phyloP scores from a whole-genome alignment of 35 echinoderm and acorn worm species.

The Ophioderma brevispina region DNA sequence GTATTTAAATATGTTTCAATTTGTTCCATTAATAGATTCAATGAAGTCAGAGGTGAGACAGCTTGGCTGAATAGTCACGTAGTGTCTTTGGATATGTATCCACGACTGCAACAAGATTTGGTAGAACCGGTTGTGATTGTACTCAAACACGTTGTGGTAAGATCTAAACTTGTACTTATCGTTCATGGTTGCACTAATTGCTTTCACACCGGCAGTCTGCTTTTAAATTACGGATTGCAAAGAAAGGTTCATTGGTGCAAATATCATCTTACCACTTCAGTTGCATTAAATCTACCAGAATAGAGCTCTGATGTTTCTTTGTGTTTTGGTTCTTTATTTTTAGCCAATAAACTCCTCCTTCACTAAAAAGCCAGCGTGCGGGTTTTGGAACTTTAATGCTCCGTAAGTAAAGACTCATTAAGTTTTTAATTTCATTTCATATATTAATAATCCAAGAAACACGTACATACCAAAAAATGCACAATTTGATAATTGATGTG shows the following conservation, averaged over 20 bases:
- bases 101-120: background rate
- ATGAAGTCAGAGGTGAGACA: background rate
- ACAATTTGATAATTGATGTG: too few relatives aligned
- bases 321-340: background rate
- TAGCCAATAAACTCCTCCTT: constrained; percentile 15
- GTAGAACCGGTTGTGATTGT: constrained; percentile 8
- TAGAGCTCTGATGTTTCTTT: too few relatives aligned
- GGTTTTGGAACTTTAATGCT: constrained; percentile 66
- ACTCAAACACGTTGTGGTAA: constrained; percentile 9
- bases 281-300: too few relatives aligned
- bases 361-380: constrained; percentile 31
- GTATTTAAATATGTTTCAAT: too few relatives aligned
- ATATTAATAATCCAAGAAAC: background rate
- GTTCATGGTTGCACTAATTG: too few relatives aligned
- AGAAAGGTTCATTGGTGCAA: too few relatives aligned
- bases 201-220: too few relatives aligned
- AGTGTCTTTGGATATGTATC: background rate
- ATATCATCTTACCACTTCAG: too few relatives aligned
- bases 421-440: too few relatives aligned
- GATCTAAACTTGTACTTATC: background rate
- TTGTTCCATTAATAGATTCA: constrained; percentile 1
- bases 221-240: too few relatives aligned
- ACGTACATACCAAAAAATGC: too few relatives aligned
- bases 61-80: constrained; percentile 14
- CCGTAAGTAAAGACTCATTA: constrained; percentile 62